phyloP scores from a whole-genome alignment of 2,888 invertebrate genomes.

The Morpho helenor region DNA sequence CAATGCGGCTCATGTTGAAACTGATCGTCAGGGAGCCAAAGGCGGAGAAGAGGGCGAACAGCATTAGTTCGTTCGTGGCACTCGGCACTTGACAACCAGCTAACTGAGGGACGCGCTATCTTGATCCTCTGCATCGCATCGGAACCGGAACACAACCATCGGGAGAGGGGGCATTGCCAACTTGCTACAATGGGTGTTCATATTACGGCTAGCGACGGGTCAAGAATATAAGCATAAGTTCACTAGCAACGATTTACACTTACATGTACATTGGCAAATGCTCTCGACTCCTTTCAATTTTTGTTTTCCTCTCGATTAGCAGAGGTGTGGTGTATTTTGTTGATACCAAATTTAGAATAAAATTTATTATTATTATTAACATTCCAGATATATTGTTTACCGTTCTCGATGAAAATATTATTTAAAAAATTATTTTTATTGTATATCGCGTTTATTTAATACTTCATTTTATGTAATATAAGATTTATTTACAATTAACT shows the following conservation, averaged over 20 bases:
- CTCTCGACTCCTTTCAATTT: slow-evolving; percentile 54
- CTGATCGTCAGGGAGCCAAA: slow-evolving; percentile 84
- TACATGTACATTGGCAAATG: slow-evolving; percentile 29
- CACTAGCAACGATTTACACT: slow-evolving; percentile 33
- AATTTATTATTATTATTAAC: slow-evolving; percentile 66
- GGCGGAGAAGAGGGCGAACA: slow-evolving; percentile 92
- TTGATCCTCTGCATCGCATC: slow-evolving; percentile 66
- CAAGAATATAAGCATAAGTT: slow-evolving; percentile 39
- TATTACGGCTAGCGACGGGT: slow-evolving; percentile 46
- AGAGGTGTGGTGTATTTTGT: slow-evolving; percentile 64
- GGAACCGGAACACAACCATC: slow-evolving; percentile 39
- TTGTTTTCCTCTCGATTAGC: slow-evolving; percentile 43
- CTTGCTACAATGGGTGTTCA: slow-evolving; percentile 34
- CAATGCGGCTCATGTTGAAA: slow-evolving; percentile 12
- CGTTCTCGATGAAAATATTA: slow-evolving; percentile 60
- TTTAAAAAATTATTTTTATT: slow-evolving; percentile 59
- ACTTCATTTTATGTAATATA: slow-evolving; percentile 67
- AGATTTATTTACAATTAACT: slow-evolving; percentile 77
- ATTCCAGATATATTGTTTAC: slow-evolving; percentile 74
- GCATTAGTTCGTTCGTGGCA: slow-evolving; percentile 89
- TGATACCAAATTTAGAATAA: slow-evolving; percentile 73
- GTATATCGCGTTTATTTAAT: slow-evolving; percentile 63
- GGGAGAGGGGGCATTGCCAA: slow-evolving; percentile 43
- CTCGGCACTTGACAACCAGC: slow-evolving; percentile 85
- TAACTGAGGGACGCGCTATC: slow-evolving; percentile 72